Conservation (phyloP, 2,888 invertebrate genomes). For the Chaitophorus viminalis region DNA sequence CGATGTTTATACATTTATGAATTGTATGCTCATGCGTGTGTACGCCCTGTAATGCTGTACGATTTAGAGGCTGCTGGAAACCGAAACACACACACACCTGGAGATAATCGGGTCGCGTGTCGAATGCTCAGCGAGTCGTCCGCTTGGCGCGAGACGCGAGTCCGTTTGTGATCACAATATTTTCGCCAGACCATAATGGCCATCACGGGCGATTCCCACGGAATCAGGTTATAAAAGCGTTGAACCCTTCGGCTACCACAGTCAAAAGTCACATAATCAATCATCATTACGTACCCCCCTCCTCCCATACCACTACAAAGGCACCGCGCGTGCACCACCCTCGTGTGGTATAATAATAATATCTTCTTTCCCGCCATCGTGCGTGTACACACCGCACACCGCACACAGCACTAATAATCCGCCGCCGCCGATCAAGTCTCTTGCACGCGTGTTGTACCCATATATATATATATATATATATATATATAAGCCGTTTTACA, state of each 20-base stretch:
- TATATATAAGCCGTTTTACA: conserved; percentile 57
- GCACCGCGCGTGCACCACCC: not conserved
- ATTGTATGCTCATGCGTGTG: not conserved
- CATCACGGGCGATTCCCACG: conserved; percentile 50
- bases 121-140: too few species aligned
- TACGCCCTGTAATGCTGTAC: not conserved
- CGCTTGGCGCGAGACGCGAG: conserved; percentile 12
- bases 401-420: conserved; percentile 37
- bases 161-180: conserved; percentile 55
- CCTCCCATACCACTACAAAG: not conserved
- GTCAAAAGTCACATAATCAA: conserved; percentile 59
- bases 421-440: not conserved
- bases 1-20: not conserved
- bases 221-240: conserved; percentile 47
- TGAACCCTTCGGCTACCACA: conserved; percentile 30
- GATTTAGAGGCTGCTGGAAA: not conserved
- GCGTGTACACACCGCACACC: not conserved
- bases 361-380: not conserved
- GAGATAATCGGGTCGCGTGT: conserved; percentile 62
- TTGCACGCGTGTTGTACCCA: conserved; percentile 13
- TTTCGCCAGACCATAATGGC: conserved; percentile 52
- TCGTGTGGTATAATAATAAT: not conserved
- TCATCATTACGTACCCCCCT: conserved; percentile 51
- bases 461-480: too few species aligned
- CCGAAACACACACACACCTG: conserved; percentile 45